phyloP scores from a whole-genome alignment of 2,888 invertebrate genomes.

The Electrophaes corylata region DNA sequence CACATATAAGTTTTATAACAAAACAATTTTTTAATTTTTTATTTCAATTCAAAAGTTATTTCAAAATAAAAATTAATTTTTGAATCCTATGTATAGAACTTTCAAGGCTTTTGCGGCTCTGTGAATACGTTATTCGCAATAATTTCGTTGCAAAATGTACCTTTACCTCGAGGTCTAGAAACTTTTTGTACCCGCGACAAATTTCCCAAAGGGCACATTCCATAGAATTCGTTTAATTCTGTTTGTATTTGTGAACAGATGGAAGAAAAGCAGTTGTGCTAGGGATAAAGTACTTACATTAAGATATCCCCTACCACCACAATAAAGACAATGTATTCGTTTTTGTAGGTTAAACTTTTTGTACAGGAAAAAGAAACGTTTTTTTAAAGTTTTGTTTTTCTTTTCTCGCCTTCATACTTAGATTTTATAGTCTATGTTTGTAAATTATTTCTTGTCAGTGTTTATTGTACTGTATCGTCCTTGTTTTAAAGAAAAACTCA shows the following conservation, averaged over 20 bases:
- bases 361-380: neutral
- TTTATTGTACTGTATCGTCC: neutral
- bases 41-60: too few relatives aligned
- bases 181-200: conserved; percentile 42
- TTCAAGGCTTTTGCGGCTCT: conserved; percentile 12
- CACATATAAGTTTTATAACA: too few relatives aligned
- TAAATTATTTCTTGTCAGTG: neutral
- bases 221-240: conserved; percentile 43
- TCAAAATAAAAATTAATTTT: too few relatives aligned
- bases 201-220: conserved; percentile 50
- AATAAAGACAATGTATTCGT: neutral
- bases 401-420: too few relatives aligned
- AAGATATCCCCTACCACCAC: neutral
- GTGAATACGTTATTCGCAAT: conserved; percentile 9
- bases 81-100: conserved; percentile 11
- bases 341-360: neutral
- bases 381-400: neutral
- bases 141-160: conserved; percentile 26
- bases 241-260: conserved; percentile 28
- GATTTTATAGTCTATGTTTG: too few relatives aligned
- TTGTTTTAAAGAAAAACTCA: too few relatives aligned
- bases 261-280: conserved; percentile 12
- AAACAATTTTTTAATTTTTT: too few relatives aligned
- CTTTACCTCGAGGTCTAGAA: conserved; percentile 31
- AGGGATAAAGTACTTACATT: neutral